A percentile compares a stretch with the other conserved stretches of the same genome.
These are phyloP conservation scores for Brachyalestes nurse DNA, from an alignment of 2,797 vertebrate species.

Conservation along the genomic window DNA sequence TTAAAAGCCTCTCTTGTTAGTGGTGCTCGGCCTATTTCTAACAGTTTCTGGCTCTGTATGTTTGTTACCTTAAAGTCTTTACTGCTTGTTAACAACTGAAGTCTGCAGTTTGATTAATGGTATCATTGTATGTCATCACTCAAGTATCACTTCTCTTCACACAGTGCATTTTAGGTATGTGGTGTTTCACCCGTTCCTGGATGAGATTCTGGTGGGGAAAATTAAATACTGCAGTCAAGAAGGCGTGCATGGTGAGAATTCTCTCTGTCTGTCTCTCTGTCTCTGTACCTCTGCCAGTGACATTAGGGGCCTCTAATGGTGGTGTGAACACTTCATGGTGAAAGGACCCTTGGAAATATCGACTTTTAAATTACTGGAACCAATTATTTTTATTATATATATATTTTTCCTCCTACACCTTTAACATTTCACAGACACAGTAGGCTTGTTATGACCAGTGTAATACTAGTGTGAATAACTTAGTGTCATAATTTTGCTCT, in stretches of 20 bases:
- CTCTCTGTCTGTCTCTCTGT: neutral
- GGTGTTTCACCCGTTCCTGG: constrained; percentile 96
- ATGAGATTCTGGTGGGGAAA: constrained; percentile 93
- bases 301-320: no score
- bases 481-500: no score
- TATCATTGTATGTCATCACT: neutral
- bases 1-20: neutral
- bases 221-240: constrained; percentile 98
- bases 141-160: neutral
- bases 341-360: no score
- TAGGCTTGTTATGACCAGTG: no score
- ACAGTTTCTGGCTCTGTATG: no score
- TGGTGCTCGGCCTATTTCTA: neutral
- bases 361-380: no score
- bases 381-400: no score
- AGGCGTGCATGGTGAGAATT: constrained; percentile 87
- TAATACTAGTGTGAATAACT: no score
- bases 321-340: no score
- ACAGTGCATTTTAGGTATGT: constrained; percentile 96
- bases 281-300: neutral
- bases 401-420: no score
- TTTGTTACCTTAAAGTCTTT: neutral
- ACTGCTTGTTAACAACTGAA: neutral
- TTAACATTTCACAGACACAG: no score
- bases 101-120: neutral